Evolutionary conservation across 2,888 invertebrate species (phyloP), one percentile per base, ranked within the genome.

Genomic region (Ephialtes manifestator): DNA sequence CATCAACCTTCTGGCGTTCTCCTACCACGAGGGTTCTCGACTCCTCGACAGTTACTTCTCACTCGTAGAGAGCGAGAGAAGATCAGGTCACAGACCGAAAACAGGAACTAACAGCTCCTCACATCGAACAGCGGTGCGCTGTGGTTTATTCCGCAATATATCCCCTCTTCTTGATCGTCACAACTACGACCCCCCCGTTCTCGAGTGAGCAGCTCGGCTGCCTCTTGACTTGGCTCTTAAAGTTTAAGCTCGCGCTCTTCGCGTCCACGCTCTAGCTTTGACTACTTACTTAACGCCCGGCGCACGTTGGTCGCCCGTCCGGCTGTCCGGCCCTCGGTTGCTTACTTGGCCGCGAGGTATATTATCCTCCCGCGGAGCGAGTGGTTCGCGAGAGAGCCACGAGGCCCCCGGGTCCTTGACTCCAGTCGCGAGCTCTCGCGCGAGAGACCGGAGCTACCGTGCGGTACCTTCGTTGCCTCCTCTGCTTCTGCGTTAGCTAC

Each of bases 391-490:
- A 63, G 79, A 78, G 80, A 89, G 75, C 82, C 74, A 63, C 72
- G 74, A 81, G 77, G 55, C 88, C 88, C 88, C 87, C 87, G 88
- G 89, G 86, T 88, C 87, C 89, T 85, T 87, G 87, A 80, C 87
- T 87, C 88, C 88, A 75, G 79, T 63, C 71, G 84, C 70, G 48
- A n/a, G 58, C 68, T 46, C 70, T 70, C 58, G 15, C 68, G 65
- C 77, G 68, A 31, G 80, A 77, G 72, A 84, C 80, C 81, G 77
- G 74, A 51, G 70, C 81, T 83, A 85, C 84, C 78, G 81, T 85
- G 77, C 76, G 85, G 84, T 84, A 86, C 81, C 81, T 84, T 70
- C 70, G 75, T 79, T 63, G 24, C 60, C 77, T 58, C 58, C 67
- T 71, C 84, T 46, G 48, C 48, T 63, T 78, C 78, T 58, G 31